phyloP scores from a whole-genome alignment of 2,113 vertebrate species.

The Prochilodus magdalenae region DNA sequence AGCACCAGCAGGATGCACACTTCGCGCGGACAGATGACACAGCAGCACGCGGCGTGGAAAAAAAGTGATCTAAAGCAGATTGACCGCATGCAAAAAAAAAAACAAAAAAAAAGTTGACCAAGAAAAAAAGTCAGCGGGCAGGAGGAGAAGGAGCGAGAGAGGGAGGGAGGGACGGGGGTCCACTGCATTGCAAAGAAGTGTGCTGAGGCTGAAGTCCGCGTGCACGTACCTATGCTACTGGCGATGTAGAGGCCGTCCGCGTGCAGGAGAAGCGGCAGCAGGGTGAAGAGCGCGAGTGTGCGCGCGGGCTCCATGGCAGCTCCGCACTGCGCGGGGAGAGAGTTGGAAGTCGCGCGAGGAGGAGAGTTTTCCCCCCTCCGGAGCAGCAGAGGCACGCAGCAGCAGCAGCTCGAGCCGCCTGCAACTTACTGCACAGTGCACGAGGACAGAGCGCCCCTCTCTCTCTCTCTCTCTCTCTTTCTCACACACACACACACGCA shows the following conservation, averaged over 20 bases:
- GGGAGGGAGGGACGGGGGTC: too few species aligned
- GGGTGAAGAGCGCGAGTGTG: slow-evolving; percentile 80
- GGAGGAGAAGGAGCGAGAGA: too few species aligned
- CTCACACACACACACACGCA: slow-evolving; percentile 42
- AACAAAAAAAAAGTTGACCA: background rate
- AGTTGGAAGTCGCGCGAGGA: slow-evolving; percentile 82
- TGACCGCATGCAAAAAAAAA: slow-evolving; percentile 15
- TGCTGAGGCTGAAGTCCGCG: slow-evolving; percentile 63
- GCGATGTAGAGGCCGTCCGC: slow-evolving; percentile 82
- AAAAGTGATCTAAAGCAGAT: slow-evolving; percentile 1
- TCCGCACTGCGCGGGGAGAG: slow-evolving; percentile 86
- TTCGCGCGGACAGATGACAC: slow-evolving; percentile 48
- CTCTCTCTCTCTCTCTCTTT: slow-evolving; percentile 38
- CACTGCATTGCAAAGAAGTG: slow-evolving; percentile 29
- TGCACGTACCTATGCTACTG: slow-evolving; percentile 82
- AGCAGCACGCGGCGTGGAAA: slow-evolving; percentile 44
- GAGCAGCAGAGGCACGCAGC: slow-evolving; percentile 63
- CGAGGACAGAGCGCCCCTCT: slow-evolving; percentile 75
- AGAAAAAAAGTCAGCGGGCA: background rate
- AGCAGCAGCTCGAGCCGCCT: slow-evolving; percentile 79
- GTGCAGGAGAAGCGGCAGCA: slow-evolving; percentile 80
- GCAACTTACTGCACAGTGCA: slow-evolving; percentile 85
- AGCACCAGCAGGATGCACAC: too few species aligned
- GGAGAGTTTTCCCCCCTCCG: slow-evolving; percentile 71
- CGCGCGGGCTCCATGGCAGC: slow-evolving; percentile 84